These are phyloP conservation scores for Polyergus mexicanus DNA, from an alignment of 1,140 invertebrate genomes.

Conservation along the genomic window DNA sequence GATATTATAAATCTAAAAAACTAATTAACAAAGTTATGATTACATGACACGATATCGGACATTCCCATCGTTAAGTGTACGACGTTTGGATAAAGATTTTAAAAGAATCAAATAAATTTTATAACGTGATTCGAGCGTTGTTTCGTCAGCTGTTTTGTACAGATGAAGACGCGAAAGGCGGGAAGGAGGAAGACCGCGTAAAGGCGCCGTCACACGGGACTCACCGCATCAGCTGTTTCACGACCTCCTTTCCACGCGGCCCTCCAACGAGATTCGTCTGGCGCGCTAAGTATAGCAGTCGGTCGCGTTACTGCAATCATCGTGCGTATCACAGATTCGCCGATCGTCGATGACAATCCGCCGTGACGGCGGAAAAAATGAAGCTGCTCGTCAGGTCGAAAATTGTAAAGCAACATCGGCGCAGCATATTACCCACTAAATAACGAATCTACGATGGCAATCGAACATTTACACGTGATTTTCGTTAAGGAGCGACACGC, in stretches of 20 bases:
- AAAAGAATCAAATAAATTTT: slow-evolving; percentile 11
- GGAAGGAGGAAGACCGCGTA: not conserved
- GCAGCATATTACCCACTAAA: not conserved
- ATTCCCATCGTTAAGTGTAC: not conserved
- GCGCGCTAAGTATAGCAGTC: slow-evolving; percentile 79
- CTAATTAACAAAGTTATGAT: not conserved
- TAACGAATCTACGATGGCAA: slow-evolving; percentile 17
- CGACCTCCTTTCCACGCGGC: slow-evolving; percentile 80
- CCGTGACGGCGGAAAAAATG: slow-evolving; percentile 34
- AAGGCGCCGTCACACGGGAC: slow-evolving; percentile 44
- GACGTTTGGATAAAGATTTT: not conserved
- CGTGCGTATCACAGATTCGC: slow-evolving; percentile 60
- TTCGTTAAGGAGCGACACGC: slow-evolving; percentile 27
- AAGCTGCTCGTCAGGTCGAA: slow-evolving; percentile 34
- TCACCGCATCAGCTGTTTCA: slow-evolving; percentile 73
- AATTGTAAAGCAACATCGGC: slow-evolving; percentile 51
- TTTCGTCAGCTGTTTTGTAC: slow-evolving; percentile 18
- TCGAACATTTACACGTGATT: slow-evolving; percentile 33
- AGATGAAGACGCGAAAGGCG: not conserved
- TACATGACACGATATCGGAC: not conserved
- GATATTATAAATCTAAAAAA: not conserved
- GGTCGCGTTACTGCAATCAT: slow-evolving; percentile 72
- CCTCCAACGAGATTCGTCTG: slow-evolving; percentile 80
- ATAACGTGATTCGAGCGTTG: not conserved
- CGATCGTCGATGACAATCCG: slow-evolving; percentile 37